Conservation (phyloP, 2,888 invertebrate genomes). For the Frankliniella intonsa region DNA sequence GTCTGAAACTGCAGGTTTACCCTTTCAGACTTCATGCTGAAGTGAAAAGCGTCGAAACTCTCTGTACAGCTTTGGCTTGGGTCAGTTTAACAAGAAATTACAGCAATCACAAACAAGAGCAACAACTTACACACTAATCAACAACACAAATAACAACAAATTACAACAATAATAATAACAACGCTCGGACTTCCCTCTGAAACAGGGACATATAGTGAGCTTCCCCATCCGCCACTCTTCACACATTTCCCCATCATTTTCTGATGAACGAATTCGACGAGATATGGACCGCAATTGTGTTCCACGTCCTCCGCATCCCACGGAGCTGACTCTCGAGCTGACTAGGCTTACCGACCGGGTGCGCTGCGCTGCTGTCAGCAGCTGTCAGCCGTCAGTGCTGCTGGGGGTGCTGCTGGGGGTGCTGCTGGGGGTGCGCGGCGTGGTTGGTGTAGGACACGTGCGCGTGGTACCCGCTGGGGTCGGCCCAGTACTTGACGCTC, state of each 20-base stretch:
- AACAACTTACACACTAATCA: constrained; percentile 3
- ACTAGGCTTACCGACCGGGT: neutral
- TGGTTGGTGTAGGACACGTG: constrained; percentile 53
- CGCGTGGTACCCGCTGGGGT: constrained; percentile 71
- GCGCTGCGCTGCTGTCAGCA: no score
- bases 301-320: no score
- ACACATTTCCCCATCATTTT: no score
- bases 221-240: no score
- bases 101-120: neutral
- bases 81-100: neutral
- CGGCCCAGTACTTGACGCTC: constrained; percentile 67
- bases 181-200: neutral
- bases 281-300: no score
- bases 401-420: neutral
- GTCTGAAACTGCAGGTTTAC: no score
- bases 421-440: neutral
- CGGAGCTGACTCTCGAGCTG: neutral
- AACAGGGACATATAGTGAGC: no score
- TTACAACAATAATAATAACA: neutral
- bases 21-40: no score
- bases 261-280: no score
- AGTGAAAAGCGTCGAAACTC: no score
- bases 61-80: no score
- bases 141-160: neutral
- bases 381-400: neutral